Evolutionary conservation across 2,113 vertebrate genomes (phyloP), one percentile per base, ranked within the genome.

Genomic region (Forbesichthys agassizii): DNA sequence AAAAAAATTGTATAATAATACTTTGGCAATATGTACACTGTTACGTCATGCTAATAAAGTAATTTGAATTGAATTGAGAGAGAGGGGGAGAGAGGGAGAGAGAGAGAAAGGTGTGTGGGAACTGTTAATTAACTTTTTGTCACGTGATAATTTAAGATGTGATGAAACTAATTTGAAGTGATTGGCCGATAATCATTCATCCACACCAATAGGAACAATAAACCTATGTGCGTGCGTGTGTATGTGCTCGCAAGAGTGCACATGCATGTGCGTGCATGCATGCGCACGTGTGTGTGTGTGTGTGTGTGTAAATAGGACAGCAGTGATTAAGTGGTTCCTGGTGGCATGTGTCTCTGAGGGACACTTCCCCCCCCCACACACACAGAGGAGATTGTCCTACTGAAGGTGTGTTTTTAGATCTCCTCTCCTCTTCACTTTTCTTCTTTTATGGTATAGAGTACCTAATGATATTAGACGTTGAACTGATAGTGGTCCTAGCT

Each of bases 281-380:
- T 27, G 20, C 1, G 20, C 20, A 27, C 20, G 20, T 27, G 20
- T 27, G 49, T 61, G 72, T 27, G 20, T 27, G n/a, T n/a, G n/a
- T n/a, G n/a, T n/a, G 75, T 77, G 72, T 71, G 68, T 79, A 84
- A 79, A 79, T 86, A 76, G 86, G 84, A 70, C 74, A 13, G 73
- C 82, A 80, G 73, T 85, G 82, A 82, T 85, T 73, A 80, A 84
- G 70, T 77, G 80, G 73, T 68, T 74, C 58, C 63, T 68, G 8
- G 16, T 20, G 54, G 9, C 1, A 16, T 6, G 0, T 74, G 71
- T 86, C 84, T 84, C 80, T 61, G 62, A 76, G 71, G 82, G 77
- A 83, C 36, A 42, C 36, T 78, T 60, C 64, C 66, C 64, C 69
- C 57, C 65, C 48, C 48, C 57, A 12, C 57, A 58, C 56, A 3